Conservation (phyloP, 2,797 vertebrate genomes). For the Myripristis murdjan region DNA sequence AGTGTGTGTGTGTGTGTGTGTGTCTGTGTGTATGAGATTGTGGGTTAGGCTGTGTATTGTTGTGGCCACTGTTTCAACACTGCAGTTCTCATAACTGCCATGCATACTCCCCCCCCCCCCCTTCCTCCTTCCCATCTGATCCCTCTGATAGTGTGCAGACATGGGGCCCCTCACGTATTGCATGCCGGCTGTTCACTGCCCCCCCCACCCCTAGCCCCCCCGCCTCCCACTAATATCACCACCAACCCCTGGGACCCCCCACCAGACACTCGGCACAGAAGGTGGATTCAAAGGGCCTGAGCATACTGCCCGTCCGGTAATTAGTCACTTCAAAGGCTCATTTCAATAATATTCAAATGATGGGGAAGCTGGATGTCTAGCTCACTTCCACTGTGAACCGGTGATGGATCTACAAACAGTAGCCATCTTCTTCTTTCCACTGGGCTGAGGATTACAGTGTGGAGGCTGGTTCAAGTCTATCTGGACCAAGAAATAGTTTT, state of each 20-base stretch:
- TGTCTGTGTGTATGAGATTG: no score
- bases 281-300: constrained; percentile 77
- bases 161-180: constrained; percentile 80
- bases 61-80: constrained; percentile 83
- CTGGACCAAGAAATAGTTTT: constrained; percentile 26
- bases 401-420: constrained; percentile 45
- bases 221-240: constrained; percentile 48
- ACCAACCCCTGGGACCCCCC: constrained; percentile 49
- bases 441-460: constrained; percentile 10
- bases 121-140: constrained; percentile 75
- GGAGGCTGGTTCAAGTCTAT: background rate
- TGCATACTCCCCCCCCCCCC: constrained; percentile 28
- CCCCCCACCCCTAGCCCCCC: constrained; percentile 14
- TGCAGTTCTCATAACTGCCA: constrained; percentile 81
- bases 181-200: constrained; percentile 78
- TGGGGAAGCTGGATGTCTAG: constrained; percentile 60
- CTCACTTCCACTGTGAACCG: constrained; percentile 51
- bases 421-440: constrained; percentile 32
- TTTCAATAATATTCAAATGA: constrained; percentile 77
- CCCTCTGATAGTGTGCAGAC: constrained; percentile 79
- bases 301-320: constrained; percentile 70
- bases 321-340: constrained; percentile 76
- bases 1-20: constrained; percentile 44
- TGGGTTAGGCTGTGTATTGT: constrained; percentile 65
- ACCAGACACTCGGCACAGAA: constrained; percentile 73